Evolutionary conservation across 2,113 vertebrate species (phyloP).

Genomic region (Elanoides forficatus): DNA sequence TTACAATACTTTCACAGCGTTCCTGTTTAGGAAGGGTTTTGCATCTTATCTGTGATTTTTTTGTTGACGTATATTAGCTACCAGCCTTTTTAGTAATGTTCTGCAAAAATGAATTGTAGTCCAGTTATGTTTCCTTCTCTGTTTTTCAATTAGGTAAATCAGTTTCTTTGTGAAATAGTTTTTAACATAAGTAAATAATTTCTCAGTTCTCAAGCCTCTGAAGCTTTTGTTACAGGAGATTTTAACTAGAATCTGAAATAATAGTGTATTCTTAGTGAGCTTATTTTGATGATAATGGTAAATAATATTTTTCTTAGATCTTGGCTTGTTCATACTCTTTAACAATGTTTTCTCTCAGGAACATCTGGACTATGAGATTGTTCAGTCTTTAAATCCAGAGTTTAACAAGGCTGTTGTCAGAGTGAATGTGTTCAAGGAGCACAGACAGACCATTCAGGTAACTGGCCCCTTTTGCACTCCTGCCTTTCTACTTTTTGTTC

Average conservation of each 20-base stretch:
- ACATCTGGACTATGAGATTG: slow-evolving; percentile 96
- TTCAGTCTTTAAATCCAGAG: slow-evolving; percentile 96
- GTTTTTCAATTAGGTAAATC: neutral
- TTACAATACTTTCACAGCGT: rapidly evolving
- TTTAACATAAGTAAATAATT: neutral
- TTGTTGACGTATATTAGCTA: neutral
- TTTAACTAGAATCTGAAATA: neutral
- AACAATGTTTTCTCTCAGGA: slow-evolving; percentile 73
- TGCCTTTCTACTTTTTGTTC: neutral
- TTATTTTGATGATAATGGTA: neutral
- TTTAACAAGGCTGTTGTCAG: slow-evolving; percentile 97
- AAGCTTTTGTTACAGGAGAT: neutral
- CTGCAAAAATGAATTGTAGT: neutral
- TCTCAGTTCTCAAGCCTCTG: neutral
- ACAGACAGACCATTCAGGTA: slow-evolving; percentile 98
- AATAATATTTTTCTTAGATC: neutral
- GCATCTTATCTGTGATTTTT: neutral
- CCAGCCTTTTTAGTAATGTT: neutral
- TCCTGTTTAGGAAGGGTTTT: neutral
- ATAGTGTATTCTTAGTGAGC: neutral
- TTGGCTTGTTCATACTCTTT: neutral
- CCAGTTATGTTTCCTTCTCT: neutral
- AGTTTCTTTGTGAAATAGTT: neutral
- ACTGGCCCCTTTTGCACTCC: neutral
- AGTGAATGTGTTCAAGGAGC: slow-evolving; percentile 96